Percentiles rank a stretch among this genome's conserved stretches.
These are phyloP conservation scores for Polylopha cassiicola DNA, from an alignment of 2,888 invertebrate genomes.

Conservation along the genomic window DNA sequence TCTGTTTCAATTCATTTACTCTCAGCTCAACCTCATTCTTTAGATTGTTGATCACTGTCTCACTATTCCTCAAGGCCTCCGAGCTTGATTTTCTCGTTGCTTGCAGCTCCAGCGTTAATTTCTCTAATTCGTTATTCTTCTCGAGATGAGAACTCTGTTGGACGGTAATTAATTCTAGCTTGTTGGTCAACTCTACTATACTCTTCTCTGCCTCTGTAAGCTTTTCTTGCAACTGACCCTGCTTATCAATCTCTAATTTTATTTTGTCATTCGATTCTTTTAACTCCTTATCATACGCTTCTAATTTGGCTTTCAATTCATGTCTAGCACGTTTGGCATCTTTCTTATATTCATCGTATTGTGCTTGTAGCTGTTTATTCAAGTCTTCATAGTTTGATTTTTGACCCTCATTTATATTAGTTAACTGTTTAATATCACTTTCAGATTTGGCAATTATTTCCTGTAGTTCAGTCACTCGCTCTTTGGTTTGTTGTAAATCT, in stretches of 20 bases:
- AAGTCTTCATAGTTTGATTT: slow-evolving; percentile 70
- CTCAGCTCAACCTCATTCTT: slow-evolving; percentile 60
- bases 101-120: slow-evolving; percentile 62
- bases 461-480: slow-evolving; percentile 61
- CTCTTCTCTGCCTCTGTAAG: slow-evolving; percentile 54
- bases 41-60: slow-evolving; percentile 53
- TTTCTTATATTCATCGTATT: slow-evolving; percentile 64
- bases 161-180: slow-evolving; percentile 60
- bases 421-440: slow-evolving; percentile 62
- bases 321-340: slow-evolving; percentile 70
- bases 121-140: slow-evolving; percentile 64
- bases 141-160: slow-evolving; percentile 59
- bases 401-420: slow-evolving; percentile 66
- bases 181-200: slow-evolving; percentile 56
- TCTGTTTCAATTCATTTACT: slow-evolving; percentile 56
- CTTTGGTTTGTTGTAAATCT: slow-evolving; percentile 52
- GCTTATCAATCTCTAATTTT: slow-evolving; percentile 56
- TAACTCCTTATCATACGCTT: slow-evolving; percentile 67
- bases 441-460: slow-evolving; percentile 62
- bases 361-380: slow-evolving; percentile 59
- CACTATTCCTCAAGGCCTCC: slow-evolving; percentile 54
- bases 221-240: slow-evolving; percentile 54
- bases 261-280: slow-evolving; percentile 57
- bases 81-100: slow-evolving; percentile 50
- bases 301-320: slow-evolving; percentile 76